Evolutionary conservation across 2,888 invertebrate species (phyloP), one percentile per base, ranked within the genome.

Genomic region (Epinotia demarniana): DNA sequence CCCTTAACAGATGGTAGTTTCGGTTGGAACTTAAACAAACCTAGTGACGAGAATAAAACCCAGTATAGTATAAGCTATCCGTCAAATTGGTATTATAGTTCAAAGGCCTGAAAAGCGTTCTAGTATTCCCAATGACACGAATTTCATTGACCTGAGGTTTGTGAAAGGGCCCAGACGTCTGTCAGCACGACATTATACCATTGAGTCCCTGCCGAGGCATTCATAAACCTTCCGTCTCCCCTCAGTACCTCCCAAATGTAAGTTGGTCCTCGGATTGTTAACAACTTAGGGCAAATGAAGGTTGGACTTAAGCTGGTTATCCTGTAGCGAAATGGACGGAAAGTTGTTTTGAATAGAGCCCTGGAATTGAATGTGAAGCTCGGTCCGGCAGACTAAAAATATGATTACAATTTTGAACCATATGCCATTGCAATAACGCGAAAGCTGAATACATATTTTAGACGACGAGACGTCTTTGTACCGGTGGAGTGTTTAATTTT

Each of bases 401-500:
- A 49, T 49, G 49, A 5, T 5, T 49, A 16, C 16, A 16, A 3
- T 53, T n/a, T 53, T 53, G 8, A 53, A n/a, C 53, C 6, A 53
- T 53, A 53, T 8, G n/a, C 53, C 53, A 53, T 53, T 53, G n/a
- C n/a, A 53, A n/a, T 53, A 53, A n/a, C n/a, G n/a, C 53, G 53
- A 53, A n/a, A 16, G n/a, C 16, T 53, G 53, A n/a, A n/a, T 53
- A n/a, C 53, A n/a, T 53, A n/a, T 1, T 13, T n/a, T 53, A 1
- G n/a, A 53, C n/a, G 8, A 4, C n/a, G n/a, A 53, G 23, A 27
- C 23, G 23, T 27, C 3, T 27, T 13, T 3, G n/a, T 68, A 69
- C 58, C 73, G 74, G 57, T 76, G 73, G 66, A 79, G 78, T 81
- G 81, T 81, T 80, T 79, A 80, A 79, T 81, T 81, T 81, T 82